phyloP scores from a whole-genome alignment of 2,888 invertebrate species.

The Biston betularia region DNA sequence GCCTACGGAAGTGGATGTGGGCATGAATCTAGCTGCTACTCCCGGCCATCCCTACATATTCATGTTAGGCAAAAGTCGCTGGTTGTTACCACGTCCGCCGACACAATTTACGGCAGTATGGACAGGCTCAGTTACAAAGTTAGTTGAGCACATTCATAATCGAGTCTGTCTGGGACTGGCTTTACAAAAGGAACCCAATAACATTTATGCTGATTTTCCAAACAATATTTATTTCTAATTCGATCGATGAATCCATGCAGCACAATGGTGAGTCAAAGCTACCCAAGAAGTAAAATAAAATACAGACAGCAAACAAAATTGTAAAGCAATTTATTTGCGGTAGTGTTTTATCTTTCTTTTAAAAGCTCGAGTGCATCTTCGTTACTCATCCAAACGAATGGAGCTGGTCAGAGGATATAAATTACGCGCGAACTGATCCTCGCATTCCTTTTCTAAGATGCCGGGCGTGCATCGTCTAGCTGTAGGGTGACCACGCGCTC shows the following conservation, averaged over 20 bases:
- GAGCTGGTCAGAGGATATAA: slow-evolving; percentile 36
- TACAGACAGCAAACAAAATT: slow-evolving; percentile 23
- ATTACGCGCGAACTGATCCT: slow-evolving; percentile 34
- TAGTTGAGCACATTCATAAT: too few relatives aligned
- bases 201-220: too few relatives aligned
- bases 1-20: too few relatives aligned
- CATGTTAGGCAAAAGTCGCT: too few relatives aligned
- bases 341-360: slow-evolving; percentile 19
- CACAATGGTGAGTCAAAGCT: slow-evolving; percentile 19
- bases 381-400: slow-evolving; percentile 35
- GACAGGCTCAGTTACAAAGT: too few relatives aligned
- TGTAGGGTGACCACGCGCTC: slow-evolving; percentile 7
- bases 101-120: too few relatives aligned
- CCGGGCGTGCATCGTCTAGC: slow-evolving; percentile 29
- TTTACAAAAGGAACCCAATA: too few relatives aligned
- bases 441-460: slow-evolving; percentile 35
- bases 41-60: too few relatives aligned
- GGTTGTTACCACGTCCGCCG: too few relatives aligned
- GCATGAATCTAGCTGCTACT: too few relatives aligned
- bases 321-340: slow-evolving; percentile 12
- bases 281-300: slow-evolving; percentile 10
- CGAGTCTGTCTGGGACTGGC: too few relatives aligned
- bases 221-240: neutral
- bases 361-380: slow-evolving; percentile 43
- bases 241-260: slow-evolving; percentile 5